phyloP scores from a whole-genome alignment of 2,888 invertebrate species.

The Chymomyza caudatula region DNA sequence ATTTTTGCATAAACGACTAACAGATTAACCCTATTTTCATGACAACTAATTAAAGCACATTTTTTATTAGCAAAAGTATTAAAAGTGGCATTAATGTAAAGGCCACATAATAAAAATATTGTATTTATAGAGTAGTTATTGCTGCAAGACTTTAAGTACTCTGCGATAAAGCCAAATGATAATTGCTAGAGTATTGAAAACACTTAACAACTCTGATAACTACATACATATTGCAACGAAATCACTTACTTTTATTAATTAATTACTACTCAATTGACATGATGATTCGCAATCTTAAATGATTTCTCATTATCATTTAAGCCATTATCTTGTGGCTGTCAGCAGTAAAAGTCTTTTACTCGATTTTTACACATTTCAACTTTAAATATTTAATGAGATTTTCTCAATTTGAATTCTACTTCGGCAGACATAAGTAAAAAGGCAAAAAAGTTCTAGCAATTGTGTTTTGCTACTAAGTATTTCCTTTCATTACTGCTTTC shows the following conservation, averaged over 20 bases:
- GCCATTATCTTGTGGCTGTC: conserved; percentile 26
- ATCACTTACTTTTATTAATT: no score
- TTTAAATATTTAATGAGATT: conserved; percentile 45
- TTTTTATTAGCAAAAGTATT: neutral
- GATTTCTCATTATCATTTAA: conserved; percentile 13
- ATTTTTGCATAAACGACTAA: neutral
- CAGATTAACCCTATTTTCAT: neutral
- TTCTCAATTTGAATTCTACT: conserved; percentile 5
- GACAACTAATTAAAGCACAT: neutral
- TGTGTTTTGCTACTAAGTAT: conserved; percentile 39
- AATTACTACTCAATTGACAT: no score
- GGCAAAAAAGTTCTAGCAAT: conserved; percentile 26
- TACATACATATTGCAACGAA: neutral
- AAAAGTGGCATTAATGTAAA: no score
- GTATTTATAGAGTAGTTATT: no score
- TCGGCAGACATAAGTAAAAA: conserved; percentile 21
- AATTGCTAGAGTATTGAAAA: neutral
- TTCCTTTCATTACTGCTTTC: conserved; percentile 8
- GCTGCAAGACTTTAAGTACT: no score
- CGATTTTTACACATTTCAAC: neutral
- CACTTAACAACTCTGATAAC: neutral
- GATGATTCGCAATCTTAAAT: no score
- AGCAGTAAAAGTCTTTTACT: conserved; percentile 14
- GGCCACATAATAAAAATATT: no score
- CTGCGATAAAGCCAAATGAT: neutral